Evolutionary conservation across 2,797 vertebrate species (phyloP), one percentile per base, ranked within the genome.

Genomic region (Coreius guichenoti): DNA sequence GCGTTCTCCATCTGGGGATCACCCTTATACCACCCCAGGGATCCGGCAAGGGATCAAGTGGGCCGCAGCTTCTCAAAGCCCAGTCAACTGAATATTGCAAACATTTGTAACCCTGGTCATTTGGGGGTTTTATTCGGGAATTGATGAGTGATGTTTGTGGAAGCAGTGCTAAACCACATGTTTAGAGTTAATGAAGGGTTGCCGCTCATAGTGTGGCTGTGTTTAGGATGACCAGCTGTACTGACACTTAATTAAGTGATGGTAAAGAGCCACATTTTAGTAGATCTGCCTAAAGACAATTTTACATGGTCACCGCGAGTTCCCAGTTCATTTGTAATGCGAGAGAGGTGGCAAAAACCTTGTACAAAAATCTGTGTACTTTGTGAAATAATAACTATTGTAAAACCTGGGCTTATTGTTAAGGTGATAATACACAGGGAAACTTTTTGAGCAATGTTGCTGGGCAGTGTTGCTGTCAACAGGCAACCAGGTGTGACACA

Each of bases 21-120:
- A 29, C 74, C 51, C 49, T 49, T 67, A 51, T 17, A 36, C 7
- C n/a, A 49, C 29, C 29, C 54, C 26, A 47, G 79, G 78, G 65
- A 31, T 74, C 54, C 26, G n/a, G 23, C 26, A 9, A 12, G 68
- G 77, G 81, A 56, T 58, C 54, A 68, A 61, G 29, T 58, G 61
- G 17, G 51, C 39, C 12, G 16, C n/a, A 80, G 47, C 51, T 47
- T 81, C 39, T 72, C 2, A 5, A 68, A 3, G 14, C 31, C 72
- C 87, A 87, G 89, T 91, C 86, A 89, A 87, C 81, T 90, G 84
- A 91, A 91, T 87, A 87, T 83, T 87, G 85, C 81, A 81, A 87
- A 79, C 75, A 81, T 91, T 89, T 87, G 79, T 76, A 56, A n/a
- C 65, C 36, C 47, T 69, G 33, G 36, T 70, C 3, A 61, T 33